Evolutionary conservation across 2,888 invertebrate species (phyloP).

Genomic region (Rotaria socialis): DNA sequence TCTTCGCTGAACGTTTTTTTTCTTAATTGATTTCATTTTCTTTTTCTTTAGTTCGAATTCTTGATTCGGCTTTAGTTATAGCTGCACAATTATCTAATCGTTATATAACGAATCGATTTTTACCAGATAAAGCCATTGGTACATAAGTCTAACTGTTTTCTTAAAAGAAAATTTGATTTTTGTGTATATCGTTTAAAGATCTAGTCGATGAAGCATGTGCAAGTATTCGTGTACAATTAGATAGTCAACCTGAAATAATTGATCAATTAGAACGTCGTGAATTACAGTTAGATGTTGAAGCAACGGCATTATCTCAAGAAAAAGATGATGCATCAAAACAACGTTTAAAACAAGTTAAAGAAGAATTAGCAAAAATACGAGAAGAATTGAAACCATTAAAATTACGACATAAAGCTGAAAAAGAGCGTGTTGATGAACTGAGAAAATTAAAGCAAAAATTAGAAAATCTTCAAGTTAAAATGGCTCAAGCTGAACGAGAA

Average conservation of each 20-base stretch:
- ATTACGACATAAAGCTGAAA: conserved; percentile 30
- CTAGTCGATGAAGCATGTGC: conserved; percentile 50
- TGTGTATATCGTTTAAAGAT: conserved; percentile 46
- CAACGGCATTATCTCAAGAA: conserved; percentile 27
- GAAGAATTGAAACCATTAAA: conserved; percentile 33
- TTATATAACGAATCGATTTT: conserved; percentile 50
- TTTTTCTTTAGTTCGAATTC: conserved; percentile 44
- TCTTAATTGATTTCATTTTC: background rate
- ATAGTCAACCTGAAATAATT: conserved; percentile 27
- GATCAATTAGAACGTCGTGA: conserved; percentile 36
- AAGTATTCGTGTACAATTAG: conserved; percentile 33
- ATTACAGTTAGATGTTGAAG: conserved; percentile 33
- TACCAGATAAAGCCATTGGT: conserved; percentile 52
- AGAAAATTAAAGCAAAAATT: conserved; percentile 36
- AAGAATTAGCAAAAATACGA: conserved; percentile 19
- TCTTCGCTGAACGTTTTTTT: too few relatives aligned
- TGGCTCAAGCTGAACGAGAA: conserved; percentile 27
- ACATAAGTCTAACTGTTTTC: background rate
- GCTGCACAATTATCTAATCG: conserved; percentile 48
- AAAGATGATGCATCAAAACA: conserved; percentile 35
- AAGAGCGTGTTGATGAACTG: conserved; percentile 31
- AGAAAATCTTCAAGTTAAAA: conserved; percentile 31
- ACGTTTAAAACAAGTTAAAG: conserved; percentile 38
- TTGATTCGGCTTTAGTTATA: conserved; percentile 48
- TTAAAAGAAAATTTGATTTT: background rate